Conservation (phyloP, 2,113 vertebrate species). For the Megalops atlanticus region DNA sequence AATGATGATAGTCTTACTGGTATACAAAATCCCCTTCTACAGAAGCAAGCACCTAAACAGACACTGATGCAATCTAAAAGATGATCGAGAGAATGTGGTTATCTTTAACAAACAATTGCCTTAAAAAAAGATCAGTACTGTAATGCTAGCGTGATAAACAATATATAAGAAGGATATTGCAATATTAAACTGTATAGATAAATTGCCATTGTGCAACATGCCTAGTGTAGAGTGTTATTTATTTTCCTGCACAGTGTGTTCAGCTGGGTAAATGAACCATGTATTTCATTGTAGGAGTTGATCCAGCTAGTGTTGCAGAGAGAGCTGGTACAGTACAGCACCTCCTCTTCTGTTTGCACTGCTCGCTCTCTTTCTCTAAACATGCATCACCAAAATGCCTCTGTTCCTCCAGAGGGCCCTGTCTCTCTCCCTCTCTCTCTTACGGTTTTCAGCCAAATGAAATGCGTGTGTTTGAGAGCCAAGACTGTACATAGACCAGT, state of each 20-base stretch:
- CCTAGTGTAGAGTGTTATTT: conserved; percentile 36
- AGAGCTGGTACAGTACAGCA: conserved; percentile 73
- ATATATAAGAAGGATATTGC: too few relatives aligned
- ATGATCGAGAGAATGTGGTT: too few relatives aligned
- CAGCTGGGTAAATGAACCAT: conserved; percentile 50
- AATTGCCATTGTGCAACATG: too few relatives aligned
- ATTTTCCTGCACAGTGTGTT: background rate
- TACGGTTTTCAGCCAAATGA: background rate
- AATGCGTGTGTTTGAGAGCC: background rate
- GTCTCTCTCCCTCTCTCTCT: conserved; percentile 17
- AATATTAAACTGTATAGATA: too few relatives aligned
- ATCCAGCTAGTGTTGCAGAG: conserved; percentile 75
- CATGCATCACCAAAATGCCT: conserved; percentile 55
- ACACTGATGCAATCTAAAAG: too few relatives aligned
- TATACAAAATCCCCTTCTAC: too few relatives aligned
- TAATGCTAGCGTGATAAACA: too few relatives aligned
- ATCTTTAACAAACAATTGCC: too few relatives aligned
- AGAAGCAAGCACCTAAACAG: too few relatives aligned
- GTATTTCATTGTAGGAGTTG: conserved; percentile 76
- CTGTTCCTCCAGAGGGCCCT: conserved; percentile 42
- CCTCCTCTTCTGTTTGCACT: conserved; percentile 41
- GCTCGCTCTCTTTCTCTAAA: conserved; percentile 31
- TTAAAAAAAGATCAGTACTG: too few relatives aligned
- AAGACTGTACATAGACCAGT: too few relatives aligned
- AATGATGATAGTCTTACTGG: too few relatives aligned